Conservation (phyloP, 2,113 vertebrate species). For the Willisornis vidua region DNA sequence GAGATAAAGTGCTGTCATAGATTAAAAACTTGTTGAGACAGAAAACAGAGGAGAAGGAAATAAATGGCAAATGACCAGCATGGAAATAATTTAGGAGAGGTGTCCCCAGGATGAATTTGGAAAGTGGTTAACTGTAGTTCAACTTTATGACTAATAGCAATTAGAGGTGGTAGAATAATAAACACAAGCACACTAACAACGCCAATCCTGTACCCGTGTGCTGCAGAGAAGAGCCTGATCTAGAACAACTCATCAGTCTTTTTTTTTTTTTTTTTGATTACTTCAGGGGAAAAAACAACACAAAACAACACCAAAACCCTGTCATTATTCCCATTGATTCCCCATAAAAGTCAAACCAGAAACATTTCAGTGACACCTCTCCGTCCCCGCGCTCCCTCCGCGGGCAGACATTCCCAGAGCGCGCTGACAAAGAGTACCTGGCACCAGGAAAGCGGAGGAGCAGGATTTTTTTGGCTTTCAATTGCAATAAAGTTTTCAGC, state of each 20-base stretch:
- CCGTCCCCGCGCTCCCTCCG: background rate
- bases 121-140: conserved; percentile 54
- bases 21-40: conserved; percentile 74
- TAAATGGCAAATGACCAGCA: conserved; percentile 70
- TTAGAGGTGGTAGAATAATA: conserved; percentile 33
- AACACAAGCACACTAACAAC: background rate
- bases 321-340: background rate
- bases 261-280: background rate
- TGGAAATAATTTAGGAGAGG: conserved; percentile 67
- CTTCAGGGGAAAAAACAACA: background rate
- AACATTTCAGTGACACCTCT: background rate
- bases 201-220: background rate
- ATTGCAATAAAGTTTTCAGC: conserved; percentile 16
- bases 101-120: conserved; percentile 65
- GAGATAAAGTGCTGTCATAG: conserved; percentile 73
- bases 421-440: background rate
- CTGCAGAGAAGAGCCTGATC: background rate
- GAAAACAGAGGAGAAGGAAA: conserved; percentile 71
- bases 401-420: background rate
- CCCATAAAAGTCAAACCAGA: background rate
- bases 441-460: background rate
- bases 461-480: conserved; percentile 16
- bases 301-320: background rate
- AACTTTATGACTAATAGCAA: conserved; percentile 59
- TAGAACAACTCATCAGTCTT: background rate